Evolutionary conservation across 1,140 invertebrate genomes (phyloP), one percentile per base, ranked within the genome.

Genomic region (Aphelenchoides besseyi): DNA sequence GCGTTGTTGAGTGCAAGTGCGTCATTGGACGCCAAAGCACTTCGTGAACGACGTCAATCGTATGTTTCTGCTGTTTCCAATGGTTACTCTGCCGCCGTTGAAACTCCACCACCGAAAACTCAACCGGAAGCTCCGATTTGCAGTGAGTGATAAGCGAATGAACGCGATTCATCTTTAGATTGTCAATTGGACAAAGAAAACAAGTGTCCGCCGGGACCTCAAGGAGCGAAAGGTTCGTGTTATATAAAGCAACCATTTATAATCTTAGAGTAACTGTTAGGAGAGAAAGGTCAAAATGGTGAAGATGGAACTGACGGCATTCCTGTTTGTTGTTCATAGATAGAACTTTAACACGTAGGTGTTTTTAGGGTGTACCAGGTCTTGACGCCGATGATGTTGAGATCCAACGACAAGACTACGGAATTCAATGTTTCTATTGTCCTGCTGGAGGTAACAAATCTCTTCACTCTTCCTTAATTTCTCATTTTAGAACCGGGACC

Each of bases 81-180:
- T 33, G 55, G 55, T 59, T 59, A 59, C 18, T 59, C 55, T 33
- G 5, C 18, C 5, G 55, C 55, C 55, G 55, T 59, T 33, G 55
- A 59, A 33, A 33, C 55, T 28, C 55, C 55, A 12, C 55, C 55
- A 33, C 55, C 55, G 18, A 5, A 18, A 8, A 5, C 5, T 5
- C 5, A 59, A 59, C 55, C 55, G 41, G 41, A 48, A 59, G 55
- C 55, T 29, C 5, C 5, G 5, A 33, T 59, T 33, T 59, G 55
- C 55, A 59, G 55, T 59, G 12, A 28, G 55, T 18, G 5, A 5
- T 59, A 8, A 8, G 5, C 18, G 5, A 59, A 8, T 59, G 12
- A 29, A 33, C 23, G 5, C 5, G 18, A 23, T 59, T 59, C 5
- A 33, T 23, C 23, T 59, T 28, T 33, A 59, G 55, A 59, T 23